Base-by-base conservation (phyloP, 1,140 invertebrate genomes). In the Drosophila leontia region DNA sequence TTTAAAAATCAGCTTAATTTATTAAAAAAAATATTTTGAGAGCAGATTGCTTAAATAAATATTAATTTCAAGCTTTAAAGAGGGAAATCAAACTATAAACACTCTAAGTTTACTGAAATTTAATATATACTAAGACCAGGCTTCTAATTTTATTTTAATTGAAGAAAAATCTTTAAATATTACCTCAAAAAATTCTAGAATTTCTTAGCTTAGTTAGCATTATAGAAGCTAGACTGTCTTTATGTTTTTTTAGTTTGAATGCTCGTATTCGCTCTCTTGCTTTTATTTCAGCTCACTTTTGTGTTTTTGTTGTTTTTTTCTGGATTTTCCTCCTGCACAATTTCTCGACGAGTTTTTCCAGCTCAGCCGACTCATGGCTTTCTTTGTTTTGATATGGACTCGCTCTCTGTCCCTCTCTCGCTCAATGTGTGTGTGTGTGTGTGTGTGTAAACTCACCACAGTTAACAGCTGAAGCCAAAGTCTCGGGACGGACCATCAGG, bases 351-450 rank as follows among this genome's bases (percentile, higher is more conserved):
- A 86, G 83, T 80, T 86, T 87, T 63, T 61, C 47, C 59, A 58
- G 53, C 69, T 61, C 57, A 45, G 55, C 61, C 69, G 47, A 42
- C 69, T 72, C 75, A 64, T 69, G 75, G 70, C 63, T 88, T 87
- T 67, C 84, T 88, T 88, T 88, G 84, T 88, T 88, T 88, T 88
- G 85, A 88, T 88, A 69, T 63, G 72, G 76, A 64, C 55, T 71
- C 69, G 34, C 53, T 65, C 85, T 75, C 78, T 83, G 61, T 23
- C 70, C 23, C 57, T 50, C 47, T 26, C 34, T 64, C 13, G 55
- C 45, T 61, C 39, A 58, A 23, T 35, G 53, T 44, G 29, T 61
- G 32, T 29, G 29, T 53, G 45, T 53, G 32, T 47, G 65, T 5
- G 39, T 8, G 15, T 41, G 13, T 29, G 39, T 11, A 90, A 88